These are phyloP conservation scores for Zygogramma bicolorata DNA, from an alignment of 2,888 invertebrate genomes.

Conservation along the genomic window DNA sequence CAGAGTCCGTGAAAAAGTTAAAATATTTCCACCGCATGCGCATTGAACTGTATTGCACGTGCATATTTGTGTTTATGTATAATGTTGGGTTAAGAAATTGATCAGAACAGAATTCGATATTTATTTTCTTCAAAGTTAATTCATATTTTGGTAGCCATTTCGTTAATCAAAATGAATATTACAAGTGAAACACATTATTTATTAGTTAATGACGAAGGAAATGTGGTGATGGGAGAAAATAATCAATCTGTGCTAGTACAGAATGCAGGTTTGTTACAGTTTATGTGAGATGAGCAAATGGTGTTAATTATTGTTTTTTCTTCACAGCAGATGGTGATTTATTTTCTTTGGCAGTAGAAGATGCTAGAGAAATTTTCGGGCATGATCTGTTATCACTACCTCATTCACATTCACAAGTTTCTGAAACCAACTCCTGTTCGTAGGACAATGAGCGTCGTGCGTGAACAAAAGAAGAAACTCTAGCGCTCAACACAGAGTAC, in stretches of 20 bases:
- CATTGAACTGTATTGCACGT: too few species aligned
- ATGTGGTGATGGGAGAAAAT: not conserved
- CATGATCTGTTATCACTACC: not conserved
- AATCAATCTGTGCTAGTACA: not conserved
- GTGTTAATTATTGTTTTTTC: not conserved
- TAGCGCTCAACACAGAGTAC: not conserved
- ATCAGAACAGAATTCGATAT: too few species aligned
- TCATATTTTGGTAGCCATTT: too few species aligned
- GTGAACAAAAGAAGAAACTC: not conserved
- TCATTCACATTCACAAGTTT: not conserved
- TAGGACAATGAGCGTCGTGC: not conserved
- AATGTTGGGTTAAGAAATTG: too few species aligned
- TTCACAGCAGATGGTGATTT: not conserved
- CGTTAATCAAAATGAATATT: too few species aligned
- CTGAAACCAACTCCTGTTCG: not conserved
- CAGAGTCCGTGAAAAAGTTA: too few species aligned
- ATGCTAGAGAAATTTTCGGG: not conserved
- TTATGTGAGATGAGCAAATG: not conserved
- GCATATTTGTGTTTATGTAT: too few species aligned
- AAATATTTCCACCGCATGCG: too few species aligned
- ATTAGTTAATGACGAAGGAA: not conserved
- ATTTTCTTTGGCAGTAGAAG: not conserved
- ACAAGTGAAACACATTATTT: not conserved
- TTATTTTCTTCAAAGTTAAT: too few species aligned
- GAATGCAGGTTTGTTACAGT: constrained; percentile 2